phyloP scores from a whole-genome alignment of 1,140 invertebrate species.

The Subanguina moxae region DNA sequence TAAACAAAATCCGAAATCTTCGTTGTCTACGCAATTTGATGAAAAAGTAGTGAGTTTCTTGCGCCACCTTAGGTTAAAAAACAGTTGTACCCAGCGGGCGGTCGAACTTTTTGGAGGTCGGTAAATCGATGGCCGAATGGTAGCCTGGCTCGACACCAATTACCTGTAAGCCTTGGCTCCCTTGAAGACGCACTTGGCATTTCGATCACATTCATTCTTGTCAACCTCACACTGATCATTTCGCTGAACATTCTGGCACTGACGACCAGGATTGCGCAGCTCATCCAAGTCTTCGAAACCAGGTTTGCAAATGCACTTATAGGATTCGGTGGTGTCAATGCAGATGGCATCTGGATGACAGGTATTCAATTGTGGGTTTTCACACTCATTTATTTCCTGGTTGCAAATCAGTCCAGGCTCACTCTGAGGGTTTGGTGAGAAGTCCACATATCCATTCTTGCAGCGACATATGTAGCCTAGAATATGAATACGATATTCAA shows the following conservation, averaged over 20 bases:
- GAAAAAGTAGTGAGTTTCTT: too few species aligned
- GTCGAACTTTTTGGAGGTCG: too few species aligned
- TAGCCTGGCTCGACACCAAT: too few species aligned
- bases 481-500: background rate
- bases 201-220: constrained; percentile 53
- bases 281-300: constrained; percentile 58
- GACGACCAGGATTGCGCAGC: constrained; percentile 55
- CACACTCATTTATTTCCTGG: constrained; percentile 53
- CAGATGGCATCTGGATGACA: constrained; percentile 55
- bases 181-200: constrained; percentile 51
- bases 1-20: too few species aligned
- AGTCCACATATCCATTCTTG: constrained; percentile 60
- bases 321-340: constrained; percentile 55
- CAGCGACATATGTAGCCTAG: constrained; percentile 59
- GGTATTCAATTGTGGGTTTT: constrained; percentile 46
- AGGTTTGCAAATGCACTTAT: constrained; percentile 54
- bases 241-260: constrained; percentile 53
- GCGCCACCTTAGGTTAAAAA: too few species aligned
- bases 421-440: constrained; percentile 54
- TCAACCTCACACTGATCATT: constrained; percentile 51
- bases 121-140: too few species aligned
- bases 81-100: too few species aligned
- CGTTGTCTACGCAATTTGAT: too few species aligned
- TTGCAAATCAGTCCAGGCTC: constrained; percentile 52
- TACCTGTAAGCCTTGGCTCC: constrained; percentile 13